Evolutionary conservation across 2,113 vertebrate species (phyloP), one percentile per base, ranked within the genome.

Genomic region (Desmodus rotundus): DNA sequence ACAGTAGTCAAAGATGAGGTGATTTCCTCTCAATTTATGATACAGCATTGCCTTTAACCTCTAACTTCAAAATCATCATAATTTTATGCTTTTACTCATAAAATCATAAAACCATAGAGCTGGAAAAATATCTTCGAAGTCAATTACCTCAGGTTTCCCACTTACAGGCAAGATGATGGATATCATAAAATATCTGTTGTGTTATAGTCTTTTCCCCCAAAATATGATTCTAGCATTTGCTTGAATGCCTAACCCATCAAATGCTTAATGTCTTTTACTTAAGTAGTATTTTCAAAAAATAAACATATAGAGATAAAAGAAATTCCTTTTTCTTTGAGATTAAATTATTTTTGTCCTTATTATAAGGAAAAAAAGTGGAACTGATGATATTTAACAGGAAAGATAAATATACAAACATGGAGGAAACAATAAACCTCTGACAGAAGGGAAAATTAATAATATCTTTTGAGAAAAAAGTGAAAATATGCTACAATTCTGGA

Each of bases 51-150:
- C 43, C 89, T 95, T 96, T 93, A 65, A 68, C 54, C 81, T 96
- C 77, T 95, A 88, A 97, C 22, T 95, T 87, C 45, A 95, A 94
- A 87, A 87, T 88, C 56, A 94, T 89, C 77, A 73, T 87, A 83
- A 96, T 94, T 92, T 93, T 87, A 80, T 95, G 36, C n/a, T 52
- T 95, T 76, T 70, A 77, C 38, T 95, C 70, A 87, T 65, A 87
- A 93, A 93, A 76, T 61, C 26, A 94, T 28, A 94, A 41, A 58
- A 26, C 2, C 54, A 76, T 17, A 70, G 7, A 90, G 36, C 50
- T 68, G 19, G 45, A 67, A 87, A 82, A 89, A 88, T 82, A 26
- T 61, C 16, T 89, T 94, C 33, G 78, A 83, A 84, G n/a, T 95
- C 38, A 93, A 61, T 95, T 84, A 87, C 33, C 15, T 93, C 38